Base-by-base conservation (phyloP, 2,797 vertebrate species). In the Rallus crepitans region DNA sequence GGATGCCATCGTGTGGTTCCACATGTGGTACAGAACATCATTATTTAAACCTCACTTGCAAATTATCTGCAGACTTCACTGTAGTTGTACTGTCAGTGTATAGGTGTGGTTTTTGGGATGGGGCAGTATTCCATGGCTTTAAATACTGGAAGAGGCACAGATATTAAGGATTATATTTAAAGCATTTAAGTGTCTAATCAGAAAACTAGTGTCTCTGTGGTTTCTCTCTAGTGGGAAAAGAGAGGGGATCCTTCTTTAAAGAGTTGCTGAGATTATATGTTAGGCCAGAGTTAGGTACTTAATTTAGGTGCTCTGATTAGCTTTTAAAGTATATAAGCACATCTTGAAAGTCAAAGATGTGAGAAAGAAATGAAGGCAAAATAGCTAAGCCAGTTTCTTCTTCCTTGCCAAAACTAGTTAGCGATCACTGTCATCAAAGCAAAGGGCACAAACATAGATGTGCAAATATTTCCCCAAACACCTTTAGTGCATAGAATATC, bases 401-500 rank as follows among this genome's bases (percentile, higher is more conserved):
- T 69, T 80, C 24, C 42, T 11, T 81, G 15, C 28, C 7, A 35
- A 40, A 81, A 66, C 42, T 42, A 42, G 42, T 7, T 11, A 24
- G 18, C 59, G 64, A n/a, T 21, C 33, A 53, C 24, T 15, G 6
- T 66, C 47, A 47, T 48, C 61, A 64, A 53, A 65, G 8, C 11
- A 7, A 59, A 53, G 8, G 53, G 12, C 23, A 30, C 9, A 61
- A 73, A 42, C 11, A 0, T 0, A 0, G 0, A 1, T 0, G 2
- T 31, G 24, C 66, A 75, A 19, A 53, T 15, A 27, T 27, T 17
- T 15, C 53, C 53, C 17, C 17, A 7, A 27, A 27, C 30, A 12
- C 17, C 17, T 30, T 59, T 39, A 18, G 25, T 24, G 9, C 61
- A 12, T 37, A 57, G 55, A 6, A 4, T 57, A 25, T 59, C 17